A percentile compares a stretch with the other conserved stretches of the same genome.
Conservation (phyloP, 2,113 vertebrate species). For the Phyllostomus discolor region DNA sequence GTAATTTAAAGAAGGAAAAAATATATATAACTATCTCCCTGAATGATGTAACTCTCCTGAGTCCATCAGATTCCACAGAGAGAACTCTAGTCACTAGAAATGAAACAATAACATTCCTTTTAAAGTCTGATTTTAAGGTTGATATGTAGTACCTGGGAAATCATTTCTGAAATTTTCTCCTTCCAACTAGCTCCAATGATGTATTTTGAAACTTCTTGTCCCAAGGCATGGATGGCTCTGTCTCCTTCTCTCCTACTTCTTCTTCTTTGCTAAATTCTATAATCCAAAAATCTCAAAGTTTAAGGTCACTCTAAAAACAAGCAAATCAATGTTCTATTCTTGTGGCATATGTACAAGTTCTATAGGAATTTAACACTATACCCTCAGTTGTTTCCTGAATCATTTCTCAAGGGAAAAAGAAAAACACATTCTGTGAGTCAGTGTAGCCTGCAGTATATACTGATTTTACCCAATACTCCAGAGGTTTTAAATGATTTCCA, state of each 20-base stretch:
- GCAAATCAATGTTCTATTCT: background rate
- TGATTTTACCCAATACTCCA: background rate
- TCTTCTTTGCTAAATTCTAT: background rate
- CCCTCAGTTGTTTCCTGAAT: background rate
- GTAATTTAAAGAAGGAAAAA: background rate
- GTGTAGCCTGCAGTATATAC: background rate
- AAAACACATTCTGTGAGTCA: background rate
- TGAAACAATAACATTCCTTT: background rate
- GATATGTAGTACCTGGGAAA: background rate
- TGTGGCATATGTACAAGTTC: background rate
- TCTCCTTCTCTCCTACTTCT: background rate
- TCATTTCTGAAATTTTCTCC: background rate
- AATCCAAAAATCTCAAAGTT: background rate
- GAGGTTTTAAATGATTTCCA: slow-evolving; percentile 13
- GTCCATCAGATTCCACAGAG: background rate
- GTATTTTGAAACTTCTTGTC: background rate
- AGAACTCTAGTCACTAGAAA: background rate
- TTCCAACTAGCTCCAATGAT: background rate
- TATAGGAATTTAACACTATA: background rate
- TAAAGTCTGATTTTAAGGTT: background rate
- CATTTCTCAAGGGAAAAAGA: background rate
- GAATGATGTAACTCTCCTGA: background rate
- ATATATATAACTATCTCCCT: background rate
- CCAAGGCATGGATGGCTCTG: background rate
- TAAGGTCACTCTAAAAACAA: background rate